Base-by-base conservation (phyloP, 1,140 invertebrate genomes). In the Cylas formicarius region DNA sequence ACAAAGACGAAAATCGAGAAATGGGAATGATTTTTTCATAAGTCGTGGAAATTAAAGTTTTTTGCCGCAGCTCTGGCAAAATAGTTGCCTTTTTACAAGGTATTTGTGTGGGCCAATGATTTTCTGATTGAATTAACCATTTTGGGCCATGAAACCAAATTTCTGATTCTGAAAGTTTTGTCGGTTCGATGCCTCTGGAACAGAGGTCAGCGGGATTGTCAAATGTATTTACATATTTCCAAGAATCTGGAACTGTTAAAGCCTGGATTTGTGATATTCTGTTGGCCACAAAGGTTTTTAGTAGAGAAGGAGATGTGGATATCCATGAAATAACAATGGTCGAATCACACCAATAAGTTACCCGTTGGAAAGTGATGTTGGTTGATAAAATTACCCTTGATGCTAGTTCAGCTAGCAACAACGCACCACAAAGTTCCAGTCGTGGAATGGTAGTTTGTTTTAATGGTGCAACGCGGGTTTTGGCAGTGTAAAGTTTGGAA, bases 301-400 rank as follows among this genome's bases (percentile, higher is more conserved):
- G 16, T 19, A 11, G 3, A n/a, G 31, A 33, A n/a, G 3, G n/a
- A 5, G 55, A 41, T 23, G 48, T 55, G 4, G 49, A 53, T 16
- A 70, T 48, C 69, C 67, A 71, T 4, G 50, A 49, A 16, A 69
- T 36, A 1, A 68, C 64, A 3, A 69, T 60, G 1, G 57, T 66
- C 2, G 65, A 69, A 44, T 71, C 62, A 2, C 56, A 60, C 65
- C 67, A 69, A 45, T 62, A 66, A 18, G n/a, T n/a, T n/a, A n/a
- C n/a, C n/a, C n/a, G n/a, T n/a, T n/a, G n/a, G n/a, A n/a, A n/a
- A n/a, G n/a, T n/a, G n/a, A n/a, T n/a, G n/a, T n/a, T n/a, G n/a
- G n/a, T n/a, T n/a, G n/a, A n/a, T n/a, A n/a, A 42, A 28, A 43
- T 16, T 8, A 61, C 29, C 8, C 31, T 40, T 26, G 29, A n/a